Conservation (phyloP, 1,140 invertebrate genomes). For the Macrostomum lignano region DNA sequence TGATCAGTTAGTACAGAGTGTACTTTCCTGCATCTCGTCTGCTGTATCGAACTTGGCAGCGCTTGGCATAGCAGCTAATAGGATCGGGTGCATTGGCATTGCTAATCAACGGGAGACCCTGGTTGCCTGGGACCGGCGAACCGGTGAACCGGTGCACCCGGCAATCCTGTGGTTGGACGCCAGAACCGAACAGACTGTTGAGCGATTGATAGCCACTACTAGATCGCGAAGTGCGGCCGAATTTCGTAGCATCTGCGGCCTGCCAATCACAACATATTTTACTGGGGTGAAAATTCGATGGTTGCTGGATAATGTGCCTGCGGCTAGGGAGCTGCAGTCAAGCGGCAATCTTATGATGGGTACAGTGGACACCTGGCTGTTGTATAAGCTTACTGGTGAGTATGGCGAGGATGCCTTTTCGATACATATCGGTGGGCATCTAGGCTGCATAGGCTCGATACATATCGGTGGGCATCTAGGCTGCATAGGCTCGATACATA, state of each 20-base stretch:
- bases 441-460: no score
- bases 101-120: constrained; percentile 81
- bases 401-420: no score
- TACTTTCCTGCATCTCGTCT: no score
- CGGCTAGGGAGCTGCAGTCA: constrained; percentile 44
- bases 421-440: no score
- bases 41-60: no score
- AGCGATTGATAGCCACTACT: constrained; percentile 52
- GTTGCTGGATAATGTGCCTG: constrained; percentile 59
- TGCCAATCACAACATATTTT: constrained; percentile 85
- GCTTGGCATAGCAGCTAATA: no score
- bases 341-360: constrained; percentile 55
- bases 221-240: no score
- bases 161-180: constrained; percentile 39
- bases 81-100: constrained; percentile 47
- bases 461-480: no score
- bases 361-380: constrained; percentile 73
- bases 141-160: constrained; percentile 59
- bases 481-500: no score
- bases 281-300: constrained; percentile 61
- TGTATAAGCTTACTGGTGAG: constrained; percentile 85
- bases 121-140: constrained; percentile 58
- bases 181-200: constrained; percentile 46
- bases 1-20: no score
- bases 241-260: constrained; percentile 35